Base-by-base conservation (phyloP, 92 coral and sea anemone species). In the Phenganax stokvisi region DNA sequence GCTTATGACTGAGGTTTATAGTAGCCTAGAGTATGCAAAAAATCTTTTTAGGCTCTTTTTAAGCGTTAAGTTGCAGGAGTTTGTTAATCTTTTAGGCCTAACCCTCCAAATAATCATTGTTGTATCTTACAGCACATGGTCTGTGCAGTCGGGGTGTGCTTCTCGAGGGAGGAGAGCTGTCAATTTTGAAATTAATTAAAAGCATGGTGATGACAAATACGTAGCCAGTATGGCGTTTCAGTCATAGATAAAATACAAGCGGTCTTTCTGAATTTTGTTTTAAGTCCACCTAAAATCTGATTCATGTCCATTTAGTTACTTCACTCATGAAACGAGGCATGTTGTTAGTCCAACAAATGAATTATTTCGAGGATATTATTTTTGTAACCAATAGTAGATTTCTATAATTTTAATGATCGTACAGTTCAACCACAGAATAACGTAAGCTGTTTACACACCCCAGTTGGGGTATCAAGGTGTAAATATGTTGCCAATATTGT, bases 161-260 rank as follows among this genome's bases (percentile, higher is more conserved):
- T 68, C 16, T 28, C 29, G 54, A 68, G 53, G 73, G 73, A 51
- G 73, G 73, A 68, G 73, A 64, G 7, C 53, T 68, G 73, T 68
- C 73, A 68, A 37, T 68, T 68, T 68, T 68, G 73, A 68, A 68
- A 68, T 68, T 68, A 68, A 68, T 68, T 68, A 68, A 68, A 64
- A 68, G 73, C 54, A 25, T 68, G 73, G 73, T 68, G 73, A 68
- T 25, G 73, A 68, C 54, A n/a, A 25, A 29, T 68, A 30, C 16
- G 73, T 29, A 68, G 73, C 73, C 73, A 68, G 73, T 68, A 68
- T 68, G 73, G 73, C 73, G 73, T 68, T 64, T 68, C 29, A 68
- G 73, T 29, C 53, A 10, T 64, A 20, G 70, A 64, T 64, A 64
- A 64, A 68, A 30, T 9, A 7, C 54, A 20, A 68, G 73, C 73